Evolutionary conservation across 1,140 invertebrate genomes (phyloP), one percentile per base, ranked within the genome.

Genomic region (Bombus impatiens): DNA sequence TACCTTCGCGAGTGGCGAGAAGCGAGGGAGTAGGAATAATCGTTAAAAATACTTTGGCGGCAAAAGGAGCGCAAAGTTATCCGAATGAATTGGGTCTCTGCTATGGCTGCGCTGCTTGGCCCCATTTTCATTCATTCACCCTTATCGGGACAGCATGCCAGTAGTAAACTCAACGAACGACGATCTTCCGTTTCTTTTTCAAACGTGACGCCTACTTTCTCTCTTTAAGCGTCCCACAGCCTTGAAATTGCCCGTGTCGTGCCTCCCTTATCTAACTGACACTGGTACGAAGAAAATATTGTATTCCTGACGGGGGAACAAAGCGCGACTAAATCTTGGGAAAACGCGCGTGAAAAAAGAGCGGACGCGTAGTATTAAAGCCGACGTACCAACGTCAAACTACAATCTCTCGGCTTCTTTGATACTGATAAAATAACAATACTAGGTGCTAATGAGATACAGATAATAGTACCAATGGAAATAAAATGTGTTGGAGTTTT

Each of bases 291-390:
- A 42, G 32, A 44, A 18, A 25, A 37, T 78, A 79, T 71, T 71
- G 76, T 57, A 59, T 71, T 59, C 25, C 40, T 57, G 67, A 37
- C 74, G 74, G 47, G 5, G n/a, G 42, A 75, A 57, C 86, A 72
- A 82, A 88, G 84, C 79, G 53, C 62, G 68, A 22, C 86, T 89
- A 86, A 90, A 90, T 88, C 82, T 87, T 79, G 65, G 72, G 67
- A 80, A 85, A 81, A 72, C n/a, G n/a, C 4, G 28, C 57, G 78
- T 62, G 70, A 25, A 71, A 71, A 71, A 68, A 68, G 47, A 22
- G 12, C 71, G 47, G 10, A 32, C 59, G 72, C 47, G n/a, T 85
- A 57, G 78, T 84, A 82, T 79, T 88, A 86, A 65, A 77, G 79
- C 44, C 32, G 62, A 40, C 68, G 77, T 37, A 72, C 53, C 68